A percentile compares a stretch with the other conserved stretches of the same genome.
phyloP scores from a whole-genome alignment of 2,888 invertebrate genomes.

The Hyalella azteca region DNA sequence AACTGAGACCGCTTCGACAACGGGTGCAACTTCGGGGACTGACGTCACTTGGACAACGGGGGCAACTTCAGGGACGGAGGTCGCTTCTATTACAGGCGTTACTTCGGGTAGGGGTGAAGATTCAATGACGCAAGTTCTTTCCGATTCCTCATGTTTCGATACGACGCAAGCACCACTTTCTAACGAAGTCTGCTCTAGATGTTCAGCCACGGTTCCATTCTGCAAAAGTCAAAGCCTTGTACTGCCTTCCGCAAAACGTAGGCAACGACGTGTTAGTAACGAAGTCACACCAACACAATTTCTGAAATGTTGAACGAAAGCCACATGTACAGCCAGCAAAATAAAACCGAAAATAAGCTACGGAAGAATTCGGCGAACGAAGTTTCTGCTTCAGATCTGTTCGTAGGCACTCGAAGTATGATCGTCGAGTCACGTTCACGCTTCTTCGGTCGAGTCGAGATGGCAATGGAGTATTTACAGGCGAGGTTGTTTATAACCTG shows the following conservation, averaged over 20 bases:
- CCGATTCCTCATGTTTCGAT: too few relatives aligned
- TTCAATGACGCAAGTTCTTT: not conserved
- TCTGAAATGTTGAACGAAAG: too few relatives aligned
- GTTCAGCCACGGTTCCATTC: not conserved
- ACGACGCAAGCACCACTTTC: not conserved
- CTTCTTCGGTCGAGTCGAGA: too few relatives aligned
- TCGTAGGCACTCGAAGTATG: too few relatives aligned
- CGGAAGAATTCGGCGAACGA: too few relatives aligned
- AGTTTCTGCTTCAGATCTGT: too few relatives aligned
- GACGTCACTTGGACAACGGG: not conserved
- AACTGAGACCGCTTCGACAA: not conserved
- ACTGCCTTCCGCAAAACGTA: not conserved
- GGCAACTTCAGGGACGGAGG: not conserved
- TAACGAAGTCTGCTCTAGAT: not conserved
- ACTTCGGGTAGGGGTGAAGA: not conserved
- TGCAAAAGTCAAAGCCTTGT: conserved; percentile 35
- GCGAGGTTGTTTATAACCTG: too few relatives aligned
- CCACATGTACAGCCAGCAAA: conserved; percentile 16
- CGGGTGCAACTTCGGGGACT: conserved; percentile 11
- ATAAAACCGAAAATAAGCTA: not conserved
- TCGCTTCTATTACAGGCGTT: not conserved
- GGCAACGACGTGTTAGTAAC: conserved; percentile 12
- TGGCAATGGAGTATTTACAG: too few relatives aligned
- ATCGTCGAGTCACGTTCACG: too few relatives aligned
- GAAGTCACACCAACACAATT: not conserved